phyloP scores from a whole-genome alignment of 2,888 invertebrate genomes.

The Cremastobaeus sp. region DNA sequence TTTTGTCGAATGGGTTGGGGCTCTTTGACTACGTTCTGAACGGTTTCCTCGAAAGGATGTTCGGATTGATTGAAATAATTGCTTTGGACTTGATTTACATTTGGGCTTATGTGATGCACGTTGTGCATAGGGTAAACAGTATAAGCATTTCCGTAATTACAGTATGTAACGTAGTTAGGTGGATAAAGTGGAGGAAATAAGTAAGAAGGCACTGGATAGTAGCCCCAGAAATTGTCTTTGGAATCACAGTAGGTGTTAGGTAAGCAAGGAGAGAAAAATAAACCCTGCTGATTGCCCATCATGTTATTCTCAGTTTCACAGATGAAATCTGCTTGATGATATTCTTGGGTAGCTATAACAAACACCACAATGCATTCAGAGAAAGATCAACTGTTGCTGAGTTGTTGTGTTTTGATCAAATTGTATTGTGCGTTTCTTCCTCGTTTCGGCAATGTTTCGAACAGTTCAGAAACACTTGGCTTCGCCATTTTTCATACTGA shows the following conservation, averaged over 20 bases:
- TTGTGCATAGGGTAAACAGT: constrained; percentile 65
- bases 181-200: constrained; percentile 21
- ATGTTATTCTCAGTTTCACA: constrained; percentile 72
- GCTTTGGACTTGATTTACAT: neutral
- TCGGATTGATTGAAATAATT: neutral
- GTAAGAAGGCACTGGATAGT: constrained; percentile 63
- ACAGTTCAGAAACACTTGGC: constrained; percentile 13
- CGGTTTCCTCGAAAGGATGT: neutral
- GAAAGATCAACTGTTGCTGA: constrained; percentile 55
- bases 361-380: constrained; percentile 76
- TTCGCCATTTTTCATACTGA: constrained; percentile 54
- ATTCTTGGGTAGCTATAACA: constrained; percentile 77
- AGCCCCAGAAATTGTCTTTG: constrained; percentile 69
- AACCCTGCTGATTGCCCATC: constrained; percentile 73
- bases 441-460: constrained; percentile 19
- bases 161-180: neutral
- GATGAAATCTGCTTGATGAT: constrained; percentile 74
- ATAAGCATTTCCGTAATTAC: constrained; percentile 57
- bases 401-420: constrained; percentile 19
- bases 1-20: constrained; percentile 21
- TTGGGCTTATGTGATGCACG: constrained; percentile 10
- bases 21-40: neutral
- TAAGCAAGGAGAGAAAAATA: constrained; percentile 69
- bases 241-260: constrained; percentile 65
- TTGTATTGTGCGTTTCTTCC: constrained; percentile 43